These are phyloP conservation scores for Eilema depressum DNA, from an alignment of 2,888 invertebrate species.

Conservation along the genomic window DNA sequence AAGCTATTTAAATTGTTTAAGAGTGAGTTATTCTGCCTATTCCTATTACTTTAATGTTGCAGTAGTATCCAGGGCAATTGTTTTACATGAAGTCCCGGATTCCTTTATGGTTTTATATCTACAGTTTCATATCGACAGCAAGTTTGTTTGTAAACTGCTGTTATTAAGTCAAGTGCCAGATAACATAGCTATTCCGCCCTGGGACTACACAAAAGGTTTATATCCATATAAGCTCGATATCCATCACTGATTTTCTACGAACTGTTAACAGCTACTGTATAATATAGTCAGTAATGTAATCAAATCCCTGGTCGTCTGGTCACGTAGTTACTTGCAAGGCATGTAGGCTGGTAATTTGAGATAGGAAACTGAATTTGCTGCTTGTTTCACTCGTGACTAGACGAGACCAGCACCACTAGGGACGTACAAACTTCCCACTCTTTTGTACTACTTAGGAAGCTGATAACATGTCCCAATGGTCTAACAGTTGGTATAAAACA, in stretches of 20 bases:
- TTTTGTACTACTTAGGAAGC: not conserved
- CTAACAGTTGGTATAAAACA: not conserved
- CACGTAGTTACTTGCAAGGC: not conserved
- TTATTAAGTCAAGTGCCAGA: not conserved
- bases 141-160: not conserved
- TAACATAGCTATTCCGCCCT: not conserved
- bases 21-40: no score
- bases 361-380: not conserved
- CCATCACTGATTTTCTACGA: slow-evolving; percentile 7
- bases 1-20: no score
- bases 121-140: no score
- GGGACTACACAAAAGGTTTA: not conserved
- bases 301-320: not conserved
- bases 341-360: not conserved
- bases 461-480: not conserved
- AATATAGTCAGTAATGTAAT: slow-evolving; percentile 2
- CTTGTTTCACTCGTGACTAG: not conserved
- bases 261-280: not conserved
- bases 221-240: slow-evolving; percentile 11
- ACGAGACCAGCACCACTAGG: not conserved
- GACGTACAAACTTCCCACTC: not conserved
- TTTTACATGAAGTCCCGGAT: no score
- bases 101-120: no score
- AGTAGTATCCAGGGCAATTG: no score
- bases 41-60: no score